Evolutionary conservation across 2,797 vertebrate species (phyloP).

Genomic region (Hyperoplus lanceolatus): DNA sequence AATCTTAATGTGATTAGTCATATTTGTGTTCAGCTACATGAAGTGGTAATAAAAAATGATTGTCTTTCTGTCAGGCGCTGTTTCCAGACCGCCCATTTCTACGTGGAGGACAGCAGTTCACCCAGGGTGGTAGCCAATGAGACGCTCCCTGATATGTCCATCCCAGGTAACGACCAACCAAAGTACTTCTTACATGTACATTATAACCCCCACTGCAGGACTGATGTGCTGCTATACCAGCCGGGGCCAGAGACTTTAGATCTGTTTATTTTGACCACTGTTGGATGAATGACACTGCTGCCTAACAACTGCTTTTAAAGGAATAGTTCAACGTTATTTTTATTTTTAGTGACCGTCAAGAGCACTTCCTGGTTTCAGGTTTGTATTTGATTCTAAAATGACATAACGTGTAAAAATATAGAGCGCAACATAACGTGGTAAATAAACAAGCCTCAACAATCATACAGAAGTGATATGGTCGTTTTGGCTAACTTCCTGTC

Average conservation of each 20-base stretch:
- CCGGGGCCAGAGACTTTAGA: neutral
- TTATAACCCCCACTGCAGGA: neutral
- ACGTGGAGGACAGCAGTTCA: conserved; percentile 94
- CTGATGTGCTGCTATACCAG: neutral
- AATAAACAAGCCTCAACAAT: no score
- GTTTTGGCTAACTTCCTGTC: no score
- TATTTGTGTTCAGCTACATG: no score
- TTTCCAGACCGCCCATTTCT: conserved; percentile 96
- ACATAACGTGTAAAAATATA: no score
- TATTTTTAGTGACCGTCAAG: no score
- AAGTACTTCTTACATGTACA: neutral
- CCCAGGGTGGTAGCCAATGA: conserved; percentile 93
- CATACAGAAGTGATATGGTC: no score
- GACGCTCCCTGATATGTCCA: conserved; percentile 91
- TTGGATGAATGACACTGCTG: neutral
- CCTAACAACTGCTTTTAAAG: neutral
- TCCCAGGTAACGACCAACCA: conserved; percentile 89
- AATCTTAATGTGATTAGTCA: no score
- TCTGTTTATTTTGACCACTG: neutral
- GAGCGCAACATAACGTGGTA: no score
- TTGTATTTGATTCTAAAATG: no score
- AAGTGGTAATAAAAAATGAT: no score
- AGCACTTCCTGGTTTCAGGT: no score
- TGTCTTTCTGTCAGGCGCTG: conserved; percentile 87
- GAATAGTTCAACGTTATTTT: no score